Evolutionary conservation across 2,888 invertebrate genomes (phyloP).

Genomic region (Drosophila birchii): DNA sequence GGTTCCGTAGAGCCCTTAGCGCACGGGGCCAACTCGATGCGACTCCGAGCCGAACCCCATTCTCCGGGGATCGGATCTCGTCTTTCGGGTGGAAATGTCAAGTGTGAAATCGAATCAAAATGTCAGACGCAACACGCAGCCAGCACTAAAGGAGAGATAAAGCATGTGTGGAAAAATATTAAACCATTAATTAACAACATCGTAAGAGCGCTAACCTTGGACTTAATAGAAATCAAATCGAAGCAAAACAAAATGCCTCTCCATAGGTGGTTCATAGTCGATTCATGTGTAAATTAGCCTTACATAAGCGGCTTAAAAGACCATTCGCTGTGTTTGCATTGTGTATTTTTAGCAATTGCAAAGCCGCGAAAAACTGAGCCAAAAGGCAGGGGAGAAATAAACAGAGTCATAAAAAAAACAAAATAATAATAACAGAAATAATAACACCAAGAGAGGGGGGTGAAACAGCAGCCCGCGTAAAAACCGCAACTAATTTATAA

Average conservation of each 20-base stretch:
- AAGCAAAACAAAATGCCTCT: conserved; percentile 56
- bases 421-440: conserved; percentile 8
- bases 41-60: conserved; percentile 26
- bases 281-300: conserved; percentile 78
- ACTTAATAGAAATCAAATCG: conserved; percentile 73
- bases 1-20: conserved; percentile 70
- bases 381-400: conserved; percentile 33
- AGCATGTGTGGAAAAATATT: conserved; percentile 33
- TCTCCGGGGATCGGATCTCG: conserved; percentile 16
- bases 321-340: conserved; percentile 29
- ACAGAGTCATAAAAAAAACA: conserved; percentile 24
- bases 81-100: conserved; percentile 63
- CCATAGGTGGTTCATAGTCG: conserved; percentile 57
- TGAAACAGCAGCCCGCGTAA: conserved; percentile 47
- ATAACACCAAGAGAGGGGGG: conserved; percentile 17
- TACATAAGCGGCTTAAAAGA: conserved; percentile 73
- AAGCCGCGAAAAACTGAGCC: conserved; percentile 41
- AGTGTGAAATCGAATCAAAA: conserved; percentile 64
- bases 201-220: conserved; percentile 70
- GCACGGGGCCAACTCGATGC: conserved; percentile 21
- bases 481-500: conserved; percentile 69
- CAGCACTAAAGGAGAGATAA: conserved; percentile 3
- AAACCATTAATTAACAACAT: conserved; percentile 70
- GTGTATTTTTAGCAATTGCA: conserved; percentile 77
- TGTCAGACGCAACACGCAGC: conserved; percentile 50